Percentiles rank a stretch among this genome's conserved stretches.
phyloP scores from a whole-genome alignment of 2,888 invertebrate species.

The Drosophila barbarae region DNA sequence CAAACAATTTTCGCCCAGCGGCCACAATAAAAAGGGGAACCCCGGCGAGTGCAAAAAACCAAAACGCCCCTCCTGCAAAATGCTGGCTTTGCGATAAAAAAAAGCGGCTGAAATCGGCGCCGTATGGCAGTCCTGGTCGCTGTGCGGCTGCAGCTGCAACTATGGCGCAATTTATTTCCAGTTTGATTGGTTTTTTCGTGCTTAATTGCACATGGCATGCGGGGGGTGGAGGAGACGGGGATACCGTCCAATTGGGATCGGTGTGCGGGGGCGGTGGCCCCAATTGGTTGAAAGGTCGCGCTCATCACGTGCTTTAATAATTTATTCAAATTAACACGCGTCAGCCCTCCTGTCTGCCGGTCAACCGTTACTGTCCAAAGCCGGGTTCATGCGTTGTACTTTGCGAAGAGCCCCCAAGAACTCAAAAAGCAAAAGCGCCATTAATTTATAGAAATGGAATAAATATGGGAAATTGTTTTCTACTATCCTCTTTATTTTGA shows the following conservation, averaged over 20 bases:
- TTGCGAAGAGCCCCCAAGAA: not conserved
- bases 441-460: too few species aligned
- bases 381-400: slow-evolving; percentile 10
- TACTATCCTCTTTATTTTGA: too few species aligned
- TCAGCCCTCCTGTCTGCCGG: slow-evolving; percentile 37
- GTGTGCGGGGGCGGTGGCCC: slow-evolving; percentile 14
- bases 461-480: too few species aligned
- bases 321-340: slow-evolving; percentile 78
- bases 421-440: too few species aligned
- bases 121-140: slow-evolving; percentile 49
- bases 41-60: slow-evolving; percentile 12
- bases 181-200: slow-evolving; percentile 65
- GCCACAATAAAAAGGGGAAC: slow-evolving; percentile 46
- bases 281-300: slow-evolving; percentile 63
- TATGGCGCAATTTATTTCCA: slow-evolving; percentile 65
- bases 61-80: slow-evolving; percentile 18
- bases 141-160: slow-evolving; percentile 39
- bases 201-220: slow-evolving; percentile 64
- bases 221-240: slow-evolving; percentile 9
- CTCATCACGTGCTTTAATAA: slow-evolving; percentile 76
- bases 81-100: slow-evolving; percentile 37
- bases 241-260: slow-evolving; percentile 10
- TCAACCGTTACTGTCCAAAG: not conserved
- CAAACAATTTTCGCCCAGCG: slow-evolving; percentile 68
- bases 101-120: slow-evolving; percentile 47